Base-by-base conservation (phyloP, 2,888 invertebrate genomes). In the Sinopyrophorus schimmeli region DNA sequence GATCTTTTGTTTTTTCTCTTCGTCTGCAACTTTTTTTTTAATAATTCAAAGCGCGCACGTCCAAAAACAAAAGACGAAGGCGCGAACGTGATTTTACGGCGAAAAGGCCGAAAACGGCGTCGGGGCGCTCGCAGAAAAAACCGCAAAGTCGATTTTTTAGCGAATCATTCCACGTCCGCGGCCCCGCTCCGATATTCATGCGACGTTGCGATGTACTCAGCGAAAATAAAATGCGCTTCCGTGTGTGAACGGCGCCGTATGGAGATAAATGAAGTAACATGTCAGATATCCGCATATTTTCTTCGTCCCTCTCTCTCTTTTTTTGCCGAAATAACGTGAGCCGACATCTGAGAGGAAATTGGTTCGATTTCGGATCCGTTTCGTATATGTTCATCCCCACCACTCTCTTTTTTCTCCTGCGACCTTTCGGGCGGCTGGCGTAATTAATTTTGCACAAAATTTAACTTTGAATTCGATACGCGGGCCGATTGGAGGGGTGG, bases 161-260 rank as follows among this genome's bases (percentile, higher is more conserved):
- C 48, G 34, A 65, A 57, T 57, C 64, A 46, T 51, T 46, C 56
- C 65, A 65, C 64, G 65, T 66, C 54, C 54, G 21, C 43, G 44
- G 47, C 59, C n/a, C n/a, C 54, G 44, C 46, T 62, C 64, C 62
- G 62, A 62, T 66, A 68, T 68, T 68, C 68, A 66, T 62, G 65
- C 58, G 57, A 62, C 63, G 66, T 68, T 61, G 53, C 62, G 59
- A 63, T 62, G 66, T 63, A 66, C 64, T 66, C 67, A 63, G 66
- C 65, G 64, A 68, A 67, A 68, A 67, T 67, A 65, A 67, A 67
- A 67, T 66, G 66, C 59, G 53, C 61, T 59, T 66, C 57, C 65
- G 65, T 67, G 66, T 68, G 68, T 67, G 66, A 68, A 66, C 59
- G 53, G 41, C 57, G 49, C 63, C 60, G 60, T 64, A 63, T 63